Base-by-base conservation (phyloP, 2,797 vertebrate genomes). In the Phoxinus dragarum region DNA sequence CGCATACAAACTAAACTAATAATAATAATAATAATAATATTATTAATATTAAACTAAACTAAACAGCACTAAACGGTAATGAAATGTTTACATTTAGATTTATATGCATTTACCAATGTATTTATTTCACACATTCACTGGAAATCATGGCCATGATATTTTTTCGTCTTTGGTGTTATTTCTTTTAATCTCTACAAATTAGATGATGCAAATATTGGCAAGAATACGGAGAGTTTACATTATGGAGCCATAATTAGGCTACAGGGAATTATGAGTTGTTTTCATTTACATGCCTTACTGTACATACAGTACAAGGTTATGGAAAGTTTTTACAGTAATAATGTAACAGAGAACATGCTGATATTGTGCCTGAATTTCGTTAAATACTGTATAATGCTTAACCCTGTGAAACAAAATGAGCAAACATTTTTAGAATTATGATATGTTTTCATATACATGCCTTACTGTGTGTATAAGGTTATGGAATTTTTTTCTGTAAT, bases 251-350 rank as follows among this genome's bases (percentile, higher is more conserved):
- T 68, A 34, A 79, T 80, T 79, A 49, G 23, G 23, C 59, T 31
- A 71, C 19, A n/a, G 75, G 52, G 49, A 84, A 84, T 61, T 67
- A 23, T 14, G 34, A 66, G 36, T 21, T 59, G 74, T 84, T 74
- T 71, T 64, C 12, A 40, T 47, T n/a, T 67, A 31, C 23, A 68
- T 69, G n/a, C 11, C 11, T 31, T 64, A 36, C 6, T n/a, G 42
- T 40, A 47, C 23, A 81, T 34, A 38, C 12, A 71, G 14, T 10
- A 34, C 61, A 78, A 19, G 66, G 8, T 47, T 12, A 36, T 81
- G 52, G 12, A 0, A 12, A 11, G 31, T 6, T 40, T 49, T 84
- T 14, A 27, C 27, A 47, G 21, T 17, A 34, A 34, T 12, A 68
- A n/a, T 52, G 42, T 49, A 2, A 10, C 38, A 54, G 8, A 27